phyloP scores from a whole-genome alignment of 2,113 vertebrate species.

The Paratilapia polleni region DNA sequence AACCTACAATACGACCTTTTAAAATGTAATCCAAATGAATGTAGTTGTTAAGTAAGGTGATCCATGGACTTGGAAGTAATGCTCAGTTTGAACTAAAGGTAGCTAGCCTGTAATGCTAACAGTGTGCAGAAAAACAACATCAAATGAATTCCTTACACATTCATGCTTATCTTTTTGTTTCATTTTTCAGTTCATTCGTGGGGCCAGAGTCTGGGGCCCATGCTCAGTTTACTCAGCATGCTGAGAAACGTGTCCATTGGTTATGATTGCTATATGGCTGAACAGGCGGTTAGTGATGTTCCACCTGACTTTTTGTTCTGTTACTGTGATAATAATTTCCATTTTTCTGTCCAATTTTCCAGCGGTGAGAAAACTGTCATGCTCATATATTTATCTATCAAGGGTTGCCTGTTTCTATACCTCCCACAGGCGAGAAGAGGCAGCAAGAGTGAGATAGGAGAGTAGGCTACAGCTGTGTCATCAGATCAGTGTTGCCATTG shows the following conservation, averaged over 20 bases:
- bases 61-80: neutral
- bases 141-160: neutral
- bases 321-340: slow-evolving; percentile 3
- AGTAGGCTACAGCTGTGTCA: slow-evolving; percentile 10
- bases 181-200: neutral
- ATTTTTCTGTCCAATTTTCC: neutral
- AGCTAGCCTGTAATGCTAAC: no score
- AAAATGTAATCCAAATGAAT: neutral
- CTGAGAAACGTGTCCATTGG: neutral
- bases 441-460: neutral
- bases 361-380: neutral
- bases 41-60: neutral
- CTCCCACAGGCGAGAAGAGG: neutral
- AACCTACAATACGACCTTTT: neutral
- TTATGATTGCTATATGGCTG: neutral
- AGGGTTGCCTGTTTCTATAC: slow-evolving; percentile 12
- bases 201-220: neutral
- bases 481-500: slow-evolving; percentile 8
- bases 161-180: neutral
- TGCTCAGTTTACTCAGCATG: neutral
- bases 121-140: neutral
- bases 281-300: neutral
- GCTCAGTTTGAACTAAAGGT: neutral
- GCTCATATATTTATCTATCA: slow-evolving; percentile 26
- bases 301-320: neutral